phyloP scores from a whole-genome alignment of 2,113 vertebrate species.

The Motacilla alba region DNA sequence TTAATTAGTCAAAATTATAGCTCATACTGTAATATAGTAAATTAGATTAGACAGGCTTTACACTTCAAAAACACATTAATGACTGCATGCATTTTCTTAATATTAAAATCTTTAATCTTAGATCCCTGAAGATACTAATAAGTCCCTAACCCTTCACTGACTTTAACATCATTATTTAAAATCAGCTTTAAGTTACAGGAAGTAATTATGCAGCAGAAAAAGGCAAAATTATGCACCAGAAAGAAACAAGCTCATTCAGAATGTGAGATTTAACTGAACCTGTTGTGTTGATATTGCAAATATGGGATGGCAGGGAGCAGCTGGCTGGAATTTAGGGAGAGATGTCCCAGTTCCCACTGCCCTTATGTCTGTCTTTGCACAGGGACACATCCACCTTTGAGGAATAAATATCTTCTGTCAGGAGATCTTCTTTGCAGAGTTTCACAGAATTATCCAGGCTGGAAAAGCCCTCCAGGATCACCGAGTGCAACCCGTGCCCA shows the following conservation, averaged over 20 bases:
- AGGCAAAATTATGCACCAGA: not conserved
- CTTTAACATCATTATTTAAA: not conserved
- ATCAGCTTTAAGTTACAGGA: not conserved
- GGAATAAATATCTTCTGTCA: not conserved
- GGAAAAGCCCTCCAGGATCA: not conserved
- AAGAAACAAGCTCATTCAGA: not conserved
- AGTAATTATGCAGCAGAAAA: not conserved
- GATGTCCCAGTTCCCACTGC: not conserved
- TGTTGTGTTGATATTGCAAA: not conserved
- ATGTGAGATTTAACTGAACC: not conserved
- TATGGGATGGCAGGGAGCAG: not conserved
- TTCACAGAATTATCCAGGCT: not conserved
- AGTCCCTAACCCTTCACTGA: not conserved
- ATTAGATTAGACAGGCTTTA: constrained; percentile 36
- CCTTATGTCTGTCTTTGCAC: not conserved
- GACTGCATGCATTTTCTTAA: constrained; percentile 7
- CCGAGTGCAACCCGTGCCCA: rapidly evolving
- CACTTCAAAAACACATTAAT: constrained; percentile 25
- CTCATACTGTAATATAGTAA: not conserved
- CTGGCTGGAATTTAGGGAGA: not conserved
- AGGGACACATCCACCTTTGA: not conserved
- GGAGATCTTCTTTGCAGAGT: not conserved
- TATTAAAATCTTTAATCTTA: constrained; percentile 22
- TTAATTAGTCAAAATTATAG: constrained; percentile 37
- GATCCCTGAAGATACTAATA: not conserved